A percentile compares a stretch with the other conserved stretches of the same genome.
phyloP scores from a whole-genome alignment of 2,888 invertebrate species.

The Cosmopolites sordidus region DNA sequence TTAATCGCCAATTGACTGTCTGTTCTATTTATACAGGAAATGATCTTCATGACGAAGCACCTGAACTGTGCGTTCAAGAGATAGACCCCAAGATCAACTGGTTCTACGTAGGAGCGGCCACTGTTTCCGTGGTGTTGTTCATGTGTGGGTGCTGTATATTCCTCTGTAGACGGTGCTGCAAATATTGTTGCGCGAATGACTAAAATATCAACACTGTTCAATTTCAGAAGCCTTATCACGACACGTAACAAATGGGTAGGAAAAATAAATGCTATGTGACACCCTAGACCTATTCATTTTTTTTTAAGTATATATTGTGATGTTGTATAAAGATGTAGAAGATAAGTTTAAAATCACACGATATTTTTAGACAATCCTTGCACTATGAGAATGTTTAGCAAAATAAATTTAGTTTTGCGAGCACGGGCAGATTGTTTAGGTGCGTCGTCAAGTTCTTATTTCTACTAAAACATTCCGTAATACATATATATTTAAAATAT shows the following conservation, averaged over 20 bases:
- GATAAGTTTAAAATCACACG: slow-evolving; percentile 1
- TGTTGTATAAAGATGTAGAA: slow-evolving; percentile 1
- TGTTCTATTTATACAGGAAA: too few relatives aligned
- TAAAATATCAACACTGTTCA: slow-evolving; percentile 13
- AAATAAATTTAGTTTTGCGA: background rate
- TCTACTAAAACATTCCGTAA: background rate
- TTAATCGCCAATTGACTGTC: too few relatives aligned
- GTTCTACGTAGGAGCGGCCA: slow-evolving; percentile 42
- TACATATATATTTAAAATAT: background rate
- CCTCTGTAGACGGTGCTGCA: slow-evolving; percentile 44
- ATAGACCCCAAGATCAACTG: slow-evolving; percentile 42
- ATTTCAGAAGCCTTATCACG: slow-evolving; percentile 17
- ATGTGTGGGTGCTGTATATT: slow-evolving; percentile 45
- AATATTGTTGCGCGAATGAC: slow-evolving; percentile 39
- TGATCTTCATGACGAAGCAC: slow-evolving; percentile 62
- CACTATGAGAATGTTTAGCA: slow-evolving; percentile 1
- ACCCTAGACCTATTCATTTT: too few relatives aligned
- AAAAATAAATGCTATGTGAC: background rate
- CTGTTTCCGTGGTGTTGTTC: slow-evolving; percentile 37
- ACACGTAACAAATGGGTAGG: slow-evolving; percentile 10
- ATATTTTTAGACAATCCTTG: slow-evolving; percentile 2
- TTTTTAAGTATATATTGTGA: background rate
- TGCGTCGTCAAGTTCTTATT: background rate
- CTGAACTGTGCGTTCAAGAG: slow-evolving; percentile 60
- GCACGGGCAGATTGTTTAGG: background rate